Conservation (phyloP, 2,888 invertebrate genomes). For the Acleris laterana region DNA sequence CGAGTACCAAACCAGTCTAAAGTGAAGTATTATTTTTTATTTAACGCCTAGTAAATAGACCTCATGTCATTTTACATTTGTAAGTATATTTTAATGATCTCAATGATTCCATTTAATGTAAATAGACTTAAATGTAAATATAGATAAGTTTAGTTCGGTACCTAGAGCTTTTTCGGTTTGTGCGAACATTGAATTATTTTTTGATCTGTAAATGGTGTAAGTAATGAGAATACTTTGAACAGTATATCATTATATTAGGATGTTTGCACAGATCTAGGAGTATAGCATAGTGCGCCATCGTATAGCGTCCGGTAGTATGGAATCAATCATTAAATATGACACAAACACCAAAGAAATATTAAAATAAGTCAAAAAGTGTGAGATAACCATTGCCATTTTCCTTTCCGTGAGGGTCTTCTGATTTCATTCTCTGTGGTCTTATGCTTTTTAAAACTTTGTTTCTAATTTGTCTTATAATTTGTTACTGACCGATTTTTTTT, state of each 20-base stretch:
- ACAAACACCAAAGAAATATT: conserved; percentile 82
- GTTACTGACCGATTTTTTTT: conserved; percentile 8
- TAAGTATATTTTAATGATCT: conserved; percentile 80
- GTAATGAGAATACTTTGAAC: conserved; percentile 31
- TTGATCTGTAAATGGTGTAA: conserved; percentile 34
- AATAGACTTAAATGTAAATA: conserved; percentile 77
- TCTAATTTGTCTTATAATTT: conserved; percentile 1
- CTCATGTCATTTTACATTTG: conserved; percentile 65
- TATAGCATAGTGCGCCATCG: conserved; percentile 62
- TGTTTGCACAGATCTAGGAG: conserved; percentile 53
- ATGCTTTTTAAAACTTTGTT: conserved; percentile 44
- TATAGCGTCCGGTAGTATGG: conserved; percentile 75
- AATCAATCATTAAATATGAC: conserved; percentile 66
- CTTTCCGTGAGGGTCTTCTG: conserved; percentile 75
- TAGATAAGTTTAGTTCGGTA: conserved; percentile 59
- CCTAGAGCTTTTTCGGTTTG: conserved; percentile 50
- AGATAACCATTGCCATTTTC: conserved; percentile 71
- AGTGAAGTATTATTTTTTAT: conserved; percentile 78
- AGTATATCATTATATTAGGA: conserved; percentile 44
- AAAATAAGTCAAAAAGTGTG: conserved; percentile 69
- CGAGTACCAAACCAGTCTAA: conserved; percentile 78
- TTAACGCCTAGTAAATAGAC: conserved; percentile 63
- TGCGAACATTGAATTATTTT: conserved; percentile 46
- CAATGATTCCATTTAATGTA: conserved; percentile 83
- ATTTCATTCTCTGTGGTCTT: conserved; percentile 44